Percentiles rank a stretch among this genome's conserved stretches.
phyloP scores from a whole-genome alignment of 2,888 invertebrate genomes.

The Dugesia japonica region DNA sequence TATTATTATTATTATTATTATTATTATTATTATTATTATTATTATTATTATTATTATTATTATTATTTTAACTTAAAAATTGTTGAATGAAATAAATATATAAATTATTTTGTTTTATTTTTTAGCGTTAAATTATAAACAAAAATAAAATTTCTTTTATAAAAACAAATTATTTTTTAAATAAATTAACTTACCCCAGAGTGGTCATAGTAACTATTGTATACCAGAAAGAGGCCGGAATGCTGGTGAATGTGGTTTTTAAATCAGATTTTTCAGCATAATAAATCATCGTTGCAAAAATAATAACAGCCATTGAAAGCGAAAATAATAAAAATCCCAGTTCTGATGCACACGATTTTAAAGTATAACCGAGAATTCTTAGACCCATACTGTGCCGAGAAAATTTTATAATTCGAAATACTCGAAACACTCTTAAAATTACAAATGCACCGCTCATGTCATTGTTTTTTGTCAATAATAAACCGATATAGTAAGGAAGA shows the following conservation, averaged over 20 bases:
- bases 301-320: slow-evolving; percentile 97
- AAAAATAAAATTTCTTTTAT: too few relatives aligned
- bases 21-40: too few relatives aligned
- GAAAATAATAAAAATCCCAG: slow-evolving; percentile 97
- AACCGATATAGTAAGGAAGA: slow-evolving; percentile 90
- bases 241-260: slow-evolving; percentile 90
- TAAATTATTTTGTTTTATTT: too few relatives aligned
- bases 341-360: slow-evolving; percentile 95
- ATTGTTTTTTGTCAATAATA: slow-evolving; percentile 89
- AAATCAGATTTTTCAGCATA: slow-evolving; percentile 97
- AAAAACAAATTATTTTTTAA: too few relatives aligned
- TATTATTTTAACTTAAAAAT: too few relatives aligned
- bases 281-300: slow-evolving; percentile 99
- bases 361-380: slow-evolving; percentile 90
- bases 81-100: too few relatives aligned
- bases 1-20: too few relatives aligned
- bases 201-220: slow-evolving; percentile 99
- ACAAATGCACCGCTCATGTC: slow-evolving; percentile 97
- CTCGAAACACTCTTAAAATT: slow-evolving; percentile 89
- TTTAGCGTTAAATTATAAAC: too few relatives aligned
- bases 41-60: too few relatives aligned
- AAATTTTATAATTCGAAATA: slow-evolving; percentile 99
- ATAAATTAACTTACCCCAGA: slow-evolving; percentile 65
- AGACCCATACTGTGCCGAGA: slow-evolving; percentile 96
- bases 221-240: slow-evolving; percentile 99